These are phyloP conservation scores for Lepidotrigona ventralis DNA, from an alignment of 1,140 invertebrate genomes.

Conservation along the genomic window DNA sequence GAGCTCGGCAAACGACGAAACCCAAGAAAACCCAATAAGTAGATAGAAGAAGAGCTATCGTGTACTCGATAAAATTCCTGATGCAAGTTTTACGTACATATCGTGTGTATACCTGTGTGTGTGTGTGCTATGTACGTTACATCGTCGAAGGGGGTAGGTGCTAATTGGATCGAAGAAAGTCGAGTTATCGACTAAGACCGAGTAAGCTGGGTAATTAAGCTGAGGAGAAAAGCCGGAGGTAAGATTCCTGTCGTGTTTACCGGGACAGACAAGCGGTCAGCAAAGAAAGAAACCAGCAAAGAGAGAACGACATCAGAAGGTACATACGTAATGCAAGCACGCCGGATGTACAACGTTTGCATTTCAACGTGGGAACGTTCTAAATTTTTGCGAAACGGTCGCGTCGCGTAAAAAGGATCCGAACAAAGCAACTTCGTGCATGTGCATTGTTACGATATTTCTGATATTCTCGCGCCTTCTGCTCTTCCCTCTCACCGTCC, in stretches of 20 bases:
- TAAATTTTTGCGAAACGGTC: conserved; percentile 10
- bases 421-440: conserved; percentile 10
- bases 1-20: not conserved
- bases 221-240: not conserved
- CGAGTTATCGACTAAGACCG: not conserved
- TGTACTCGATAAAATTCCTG: not conserved
- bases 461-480: conserved; percentile 15
- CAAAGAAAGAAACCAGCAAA: not conserved
- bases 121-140: no score
- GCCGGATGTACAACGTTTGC: conserved; percentile 2
- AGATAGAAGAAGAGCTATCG: no score
- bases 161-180: not conserved
- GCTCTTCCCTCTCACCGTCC: not conserved
- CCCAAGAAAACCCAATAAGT: not conserved
- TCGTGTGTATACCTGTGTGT: not conserved
- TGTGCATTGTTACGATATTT: conserved; percentile 45
- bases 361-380: conserved; percentile 14
- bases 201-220: conserved; percentile 1
- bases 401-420: not conserved
- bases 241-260: not conserved
- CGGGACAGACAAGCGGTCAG: no score
- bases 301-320: not conserved
- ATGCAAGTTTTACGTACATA: not conserved
- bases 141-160: not conserved
- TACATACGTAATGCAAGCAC: not conserved